A percentile compares a stretch with the other conserved stretches of the same genome.
phyloP scores from a whole-genome alignment of 1,140 invertebrate genomes.

The Agraylea sexmaculata region DNA sequence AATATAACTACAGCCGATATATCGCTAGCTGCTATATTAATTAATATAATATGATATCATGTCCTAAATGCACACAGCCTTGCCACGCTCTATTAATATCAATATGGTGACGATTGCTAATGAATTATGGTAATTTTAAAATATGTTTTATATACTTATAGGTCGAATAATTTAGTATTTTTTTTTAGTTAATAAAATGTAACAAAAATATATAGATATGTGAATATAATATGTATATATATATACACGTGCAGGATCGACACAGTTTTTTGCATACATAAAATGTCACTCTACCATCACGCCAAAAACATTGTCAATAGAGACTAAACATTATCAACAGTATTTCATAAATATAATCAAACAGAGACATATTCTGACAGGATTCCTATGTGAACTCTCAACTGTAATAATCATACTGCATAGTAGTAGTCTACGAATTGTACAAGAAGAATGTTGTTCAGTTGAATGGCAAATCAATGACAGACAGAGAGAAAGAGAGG shows the following conservation, averaged over 20 bases:
- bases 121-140: no score
- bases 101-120: no score
- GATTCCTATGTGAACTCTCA: conserved; percentile 13
- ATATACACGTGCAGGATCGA: conserved; percentile 20
- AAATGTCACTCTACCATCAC: conserved; percentile 20
- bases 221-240: conserved; percentile 20
- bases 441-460: conserved; percentile 21
- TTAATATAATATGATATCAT: conserved; percentile 24
- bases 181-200: no score
- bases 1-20: conserved; percentile 21
- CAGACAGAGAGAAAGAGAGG: no score
- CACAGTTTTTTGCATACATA: conserved; percentile 18
- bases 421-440: conserved; percentile 21
- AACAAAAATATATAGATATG: no score
- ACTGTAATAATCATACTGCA: no score
- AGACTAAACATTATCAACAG: no score
- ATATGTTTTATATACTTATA: no score
- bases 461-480: no score
- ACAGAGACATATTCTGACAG: conserved; percentile 9
- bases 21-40: conserved; percentile 19
- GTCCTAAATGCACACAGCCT: conserved; percentile 52
- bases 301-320: conserved; percentile 20
- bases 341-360: conserved; percentile 10
- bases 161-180: no score
- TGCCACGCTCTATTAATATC: conserved; percentile 46